These are phyloP conservation scores for Panzeria rudis DNA, from an alignment of 2,888 invertebrate genomes.

Conservation along the genomic window DNA sequence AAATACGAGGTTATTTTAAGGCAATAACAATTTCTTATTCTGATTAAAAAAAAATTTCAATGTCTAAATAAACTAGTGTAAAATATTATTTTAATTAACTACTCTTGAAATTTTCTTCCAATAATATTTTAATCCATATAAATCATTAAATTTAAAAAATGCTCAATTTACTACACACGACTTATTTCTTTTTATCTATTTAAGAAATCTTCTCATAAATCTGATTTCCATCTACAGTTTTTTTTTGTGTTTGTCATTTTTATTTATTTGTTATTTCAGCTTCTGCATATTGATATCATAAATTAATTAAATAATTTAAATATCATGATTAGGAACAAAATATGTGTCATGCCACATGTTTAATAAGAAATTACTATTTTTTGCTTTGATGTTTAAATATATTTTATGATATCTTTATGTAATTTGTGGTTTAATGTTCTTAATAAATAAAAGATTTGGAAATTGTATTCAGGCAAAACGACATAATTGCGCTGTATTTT, in stretches of 20 bases:
- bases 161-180: background rate
- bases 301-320: conserved; percentile 60
- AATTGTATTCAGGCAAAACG: background rate
- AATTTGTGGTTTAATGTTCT: background rate
- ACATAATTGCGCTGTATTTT: no score
- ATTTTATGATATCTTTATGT: conserved; percentile 7
- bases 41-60: no score
- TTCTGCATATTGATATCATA: conserved; percentile 58
- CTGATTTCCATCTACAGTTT: conserved; percentile 27
- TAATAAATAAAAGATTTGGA: no score
- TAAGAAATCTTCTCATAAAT: conserved; percentile 49
- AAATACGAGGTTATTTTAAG: no score
- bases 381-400: background rate
- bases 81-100: conserved; percentile 16
- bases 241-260: background rate
- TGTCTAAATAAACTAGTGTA: background rate
- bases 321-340: conserved; percentile 30
- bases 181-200: conserved; percentile 8
- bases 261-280: conserved; percentile 26
- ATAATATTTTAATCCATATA: conserved; percentile 16
- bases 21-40: no score
- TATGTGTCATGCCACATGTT: conserved; percentile 52
- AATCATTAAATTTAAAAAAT: conserved; percentile 9
- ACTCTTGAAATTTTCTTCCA: background rate
- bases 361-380: background rate